A percentile compares a stretch with the other conserved stretches of the same genome.
These are phyloP conservation scores for Lithophane leautieri DNA, from an alignment of 2,888 invertebrate species.

Conservation along the genomic window DNA sequence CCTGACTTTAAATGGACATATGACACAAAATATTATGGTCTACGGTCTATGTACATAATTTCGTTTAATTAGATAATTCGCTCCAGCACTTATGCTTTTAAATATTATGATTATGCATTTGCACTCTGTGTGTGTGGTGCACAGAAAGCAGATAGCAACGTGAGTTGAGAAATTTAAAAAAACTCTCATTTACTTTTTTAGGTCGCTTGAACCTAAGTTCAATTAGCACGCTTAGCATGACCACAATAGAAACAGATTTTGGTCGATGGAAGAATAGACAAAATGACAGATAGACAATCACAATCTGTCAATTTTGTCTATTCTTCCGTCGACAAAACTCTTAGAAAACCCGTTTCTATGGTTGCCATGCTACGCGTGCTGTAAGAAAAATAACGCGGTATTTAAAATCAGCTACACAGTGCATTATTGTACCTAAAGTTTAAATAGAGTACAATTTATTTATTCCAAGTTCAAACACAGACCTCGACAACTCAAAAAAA, in stretches of 20 bases:
- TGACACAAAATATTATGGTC: not conserved
- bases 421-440: not conserved
- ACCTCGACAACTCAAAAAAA: not conserved
- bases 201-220: not conserved
- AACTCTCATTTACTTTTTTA: not conserved
- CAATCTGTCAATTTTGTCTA: too few species aligned
- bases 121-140: not conserved
- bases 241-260: too few species aligned
- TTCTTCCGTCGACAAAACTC: too few species aligned
- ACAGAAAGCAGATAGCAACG: not conserved
- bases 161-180: not conserved
- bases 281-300: too few species aligned
- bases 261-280: too few species aligned
- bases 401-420: not conserved
- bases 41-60: not conserved
- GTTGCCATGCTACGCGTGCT: too few species aligned
- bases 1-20: not conserved
- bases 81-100: too few species aligned
- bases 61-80: not conserved
- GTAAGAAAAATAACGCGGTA: not conserved
- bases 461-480: not conserved
- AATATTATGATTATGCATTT: not conserved
- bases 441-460: constrained; percentile 11
- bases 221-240: not conserved
- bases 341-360: too few species aligned